Conservation (phyloP, 2,888 invertebrate genomes). For the Nasonovia ribisnigri region DNA sequence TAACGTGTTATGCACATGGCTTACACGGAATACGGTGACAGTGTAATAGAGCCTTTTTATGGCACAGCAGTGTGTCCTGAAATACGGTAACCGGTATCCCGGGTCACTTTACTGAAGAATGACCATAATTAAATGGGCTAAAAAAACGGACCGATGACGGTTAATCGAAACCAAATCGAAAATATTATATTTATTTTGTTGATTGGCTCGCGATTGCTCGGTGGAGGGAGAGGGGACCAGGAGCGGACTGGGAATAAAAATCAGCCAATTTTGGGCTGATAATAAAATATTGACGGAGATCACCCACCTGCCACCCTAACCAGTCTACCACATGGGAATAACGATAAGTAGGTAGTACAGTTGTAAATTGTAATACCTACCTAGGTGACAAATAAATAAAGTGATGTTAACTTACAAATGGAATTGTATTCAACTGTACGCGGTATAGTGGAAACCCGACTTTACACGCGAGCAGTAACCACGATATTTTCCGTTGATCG, state of each 20-base stretch:
- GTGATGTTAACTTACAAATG: not conserved
- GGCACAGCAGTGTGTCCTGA: not conserved
- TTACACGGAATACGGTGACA: too few species aligned
- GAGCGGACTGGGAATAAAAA: too few species aligned
- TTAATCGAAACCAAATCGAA: not conserved
- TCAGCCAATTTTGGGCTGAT: too few species aligned
- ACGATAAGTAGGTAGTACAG: too few species aligned
- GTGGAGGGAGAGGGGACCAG: too few species aligned
- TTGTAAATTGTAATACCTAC: too few species aligned
- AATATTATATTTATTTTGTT: not conserved
- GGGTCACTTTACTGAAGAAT: not conserved
- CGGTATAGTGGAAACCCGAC: not conserved
- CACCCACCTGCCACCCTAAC: too few species aligned
- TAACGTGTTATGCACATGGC: not conserved
- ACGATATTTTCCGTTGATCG: not conserved
- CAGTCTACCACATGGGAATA: too few species aligned
- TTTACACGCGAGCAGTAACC: not conserved
- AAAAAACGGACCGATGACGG: not conserved
- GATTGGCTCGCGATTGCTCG: too few species aligned
- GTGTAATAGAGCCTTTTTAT: not conserved
- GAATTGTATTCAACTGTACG: not conserved
- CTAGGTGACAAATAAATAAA: not conserved
- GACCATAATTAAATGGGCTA: not conserved
- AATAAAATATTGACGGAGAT: too few species aligned
- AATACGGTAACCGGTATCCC: not conserved